phyloP scores from a whole-genome alignment of 2,888 invertebrate species.

The Latheticus oryzae region DNA sequence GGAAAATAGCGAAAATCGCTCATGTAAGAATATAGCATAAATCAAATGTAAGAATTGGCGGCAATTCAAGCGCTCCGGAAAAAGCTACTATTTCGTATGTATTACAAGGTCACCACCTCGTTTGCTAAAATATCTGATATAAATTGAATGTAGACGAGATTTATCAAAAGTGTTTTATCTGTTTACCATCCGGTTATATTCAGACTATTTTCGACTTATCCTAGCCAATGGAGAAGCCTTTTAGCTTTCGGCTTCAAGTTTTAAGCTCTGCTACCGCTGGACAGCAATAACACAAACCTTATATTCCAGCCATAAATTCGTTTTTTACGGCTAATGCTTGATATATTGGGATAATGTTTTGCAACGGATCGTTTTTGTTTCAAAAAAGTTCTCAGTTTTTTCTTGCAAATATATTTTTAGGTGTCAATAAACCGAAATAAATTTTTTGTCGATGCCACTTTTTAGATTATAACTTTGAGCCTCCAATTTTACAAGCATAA shows the following conservation, averaged over 20 bases:
- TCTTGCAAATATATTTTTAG: too few relatives aligned
- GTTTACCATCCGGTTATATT: slow-evolving; percentile 23
- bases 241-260: too few relatives aligned
- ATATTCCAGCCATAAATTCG: slow-evolving; percentile 16
- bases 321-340: slow-evolving; percentile 17
- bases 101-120: slow-evolving; percentile 15
- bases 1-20: slow-evolving; percentile 21
- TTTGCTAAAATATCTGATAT: slow-evolving; percentile 28
- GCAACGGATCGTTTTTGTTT: too few relatives aligned
- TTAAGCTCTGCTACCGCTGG: slow-evolving; percentile 2
- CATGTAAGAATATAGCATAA: slow-evolving; percentile 31
- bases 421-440: too few relatives aligned
- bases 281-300: slow-evolving; percentile 7
- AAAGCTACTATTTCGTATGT: slow-evolving; percentile 14
- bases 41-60: slow-evolving; percentile 28
- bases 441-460: too few relatives aligned
- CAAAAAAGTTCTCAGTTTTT: too few relatives aligned
- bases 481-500: too few relatives aligned
- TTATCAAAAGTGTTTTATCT: slow-evolving; percentile 34
- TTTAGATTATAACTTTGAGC: too few relatives aligned
- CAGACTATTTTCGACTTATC: slow-evolving; percentile 7
- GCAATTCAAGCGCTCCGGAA: slow-evolving; percentile 8
- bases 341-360: slow-evolving; percentile 20
- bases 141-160: slow-evolving; percentile 19
- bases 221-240: background rate